Conservation (phyloP, 1,140 invertebrate species). For the Eupeodes corollae region DNA sequence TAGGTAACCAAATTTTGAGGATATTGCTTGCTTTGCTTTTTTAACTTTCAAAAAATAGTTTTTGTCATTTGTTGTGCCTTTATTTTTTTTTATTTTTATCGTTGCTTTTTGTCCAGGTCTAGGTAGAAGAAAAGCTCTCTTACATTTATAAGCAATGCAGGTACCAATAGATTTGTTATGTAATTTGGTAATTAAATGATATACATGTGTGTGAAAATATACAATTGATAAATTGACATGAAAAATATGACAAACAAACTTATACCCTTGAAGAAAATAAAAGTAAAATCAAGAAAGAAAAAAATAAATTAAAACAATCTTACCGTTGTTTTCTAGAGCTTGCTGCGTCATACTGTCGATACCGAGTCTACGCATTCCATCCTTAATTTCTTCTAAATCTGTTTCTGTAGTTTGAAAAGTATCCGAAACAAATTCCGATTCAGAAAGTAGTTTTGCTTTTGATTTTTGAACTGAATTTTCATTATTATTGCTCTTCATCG, state of each 20-base stretch:
- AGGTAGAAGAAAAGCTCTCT: no score
- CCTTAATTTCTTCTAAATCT: conserved; percentile 54
- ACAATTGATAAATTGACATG: not conserved
- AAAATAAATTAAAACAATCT: conserved; percentile 15
- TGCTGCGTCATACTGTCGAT: conserved; percentile 38
- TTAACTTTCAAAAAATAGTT: no score
- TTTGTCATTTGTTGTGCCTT: no score
- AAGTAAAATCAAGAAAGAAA: conserved; percentile 7
- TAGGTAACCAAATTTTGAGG: no score
- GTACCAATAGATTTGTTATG: no score
- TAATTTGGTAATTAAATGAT: no score
- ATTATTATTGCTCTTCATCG: not conserved
- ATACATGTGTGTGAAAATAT: no score
- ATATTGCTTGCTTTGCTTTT: no score
- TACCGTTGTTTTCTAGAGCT: conserved; percentile 27
- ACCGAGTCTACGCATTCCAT: conserved; percentile 55
- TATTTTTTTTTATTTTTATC: no score
- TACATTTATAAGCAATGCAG: no score
- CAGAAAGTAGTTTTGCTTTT: conserved; percentile 11
- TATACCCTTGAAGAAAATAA: not conserved
- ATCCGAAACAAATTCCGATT: conserved; percentile 56
- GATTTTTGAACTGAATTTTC: not conserved
- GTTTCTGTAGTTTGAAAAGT: conserved; percentile 46
- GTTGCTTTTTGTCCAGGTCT: no score
- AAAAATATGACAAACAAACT: not conserved